A percentile compares a stretch with the other conserved stretches of the same genome.
These are phyloP conservation scores for Euphonia xanthogaster DNA, from an alignment of 2,797 vertebrate species.

Conservation along the genomic window DNA sequence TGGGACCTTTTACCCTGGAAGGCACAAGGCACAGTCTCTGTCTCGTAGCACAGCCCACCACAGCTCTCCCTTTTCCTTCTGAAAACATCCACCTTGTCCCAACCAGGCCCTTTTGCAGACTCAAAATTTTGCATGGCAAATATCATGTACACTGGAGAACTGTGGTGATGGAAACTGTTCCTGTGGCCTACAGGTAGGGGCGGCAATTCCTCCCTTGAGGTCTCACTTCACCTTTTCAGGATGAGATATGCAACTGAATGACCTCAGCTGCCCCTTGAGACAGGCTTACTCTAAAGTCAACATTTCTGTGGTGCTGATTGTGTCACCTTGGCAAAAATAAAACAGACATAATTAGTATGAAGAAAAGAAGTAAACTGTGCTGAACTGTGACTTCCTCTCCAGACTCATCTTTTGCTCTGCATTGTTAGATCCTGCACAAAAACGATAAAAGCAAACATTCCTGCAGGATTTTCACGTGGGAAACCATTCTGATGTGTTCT, in stretches of 20 bases:
- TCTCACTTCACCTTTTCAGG: not conserved
- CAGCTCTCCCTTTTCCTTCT: not conserved
- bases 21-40: not conserved
- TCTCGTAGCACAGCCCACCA: rapidly evolving
- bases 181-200: not conserved
- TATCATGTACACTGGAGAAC: not conserved
- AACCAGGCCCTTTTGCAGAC: not conserved
- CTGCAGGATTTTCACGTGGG: not conserved
- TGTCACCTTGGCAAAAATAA: not conserved
- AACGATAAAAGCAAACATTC: not conserved
- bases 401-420: not conserved
- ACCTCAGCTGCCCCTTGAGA: not conserved
- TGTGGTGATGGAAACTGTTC: not conserved
- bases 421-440: not conserved
- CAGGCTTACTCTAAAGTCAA: not conserved
- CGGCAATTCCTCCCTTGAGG: not conserved
- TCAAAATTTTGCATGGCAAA: not conserved
- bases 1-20: not conserved
- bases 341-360: not conserved
- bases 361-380: not conserved
- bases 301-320: not conserved
- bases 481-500: not conserved
- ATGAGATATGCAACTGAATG: not conserved
- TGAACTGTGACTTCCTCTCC: not conserved
- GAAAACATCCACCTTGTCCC: not conserved